Base-by-base conservation (phyloP, 2,888 invertebrate genomes). In the Harpalus rubripes region DNA sequence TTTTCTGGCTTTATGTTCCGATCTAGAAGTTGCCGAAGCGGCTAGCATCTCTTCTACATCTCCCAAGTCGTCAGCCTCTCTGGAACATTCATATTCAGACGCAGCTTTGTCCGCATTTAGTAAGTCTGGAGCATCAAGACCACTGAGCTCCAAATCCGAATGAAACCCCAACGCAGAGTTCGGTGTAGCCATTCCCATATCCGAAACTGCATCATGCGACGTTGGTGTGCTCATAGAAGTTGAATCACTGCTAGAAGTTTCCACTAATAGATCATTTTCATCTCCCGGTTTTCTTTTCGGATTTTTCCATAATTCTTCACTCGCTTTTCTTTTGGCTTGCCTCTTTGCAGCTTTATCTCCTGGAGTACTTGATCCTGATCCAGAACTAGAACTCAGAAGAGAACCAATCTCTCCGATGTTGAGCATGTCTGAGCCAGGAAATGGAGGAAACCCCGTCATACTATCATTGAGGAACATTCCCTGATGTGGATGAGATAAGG, bases 201-300 rank as follows among this genome's bases (percentile, higher is more conserved):
- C 93, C 65, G 91, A 91, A 1, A 90, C 88, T 8, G 90, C 91
- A 68, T 93, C 93, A 22, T 90, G 90, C 85, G 91, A 90, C 80
- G 92, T 91, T 65, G 92, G 92, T 80, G 93, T 93, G 87, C 93
- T 93, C 86, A 93, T 91, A 81, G 93, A 93, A 84, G 93, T 93
- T n/a, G 94, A 93, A 88, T 94, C 93, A 87, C 93, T 93, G 86
- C 93, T 93, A 10, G 95, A 95, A 0, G 94, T 93, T 87, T 95
- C 95, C 87, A 94, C 90, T 10, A 92, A 86, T 87, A 94, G 92
- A 85, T 95, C 95, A 41, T 91, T 91, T 59, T 92, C 91, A 86
- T 94, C 93, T 0, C 92, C 92, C 0, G 91, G 91, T 87, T 94
- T 94, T 15, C 93, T 93, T 89, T 94, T 95, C 87, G 94, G 94